Conservation (phyloP, 2,113 vertebrate genomes). For the Oreochromis tanganicae region DNA sequence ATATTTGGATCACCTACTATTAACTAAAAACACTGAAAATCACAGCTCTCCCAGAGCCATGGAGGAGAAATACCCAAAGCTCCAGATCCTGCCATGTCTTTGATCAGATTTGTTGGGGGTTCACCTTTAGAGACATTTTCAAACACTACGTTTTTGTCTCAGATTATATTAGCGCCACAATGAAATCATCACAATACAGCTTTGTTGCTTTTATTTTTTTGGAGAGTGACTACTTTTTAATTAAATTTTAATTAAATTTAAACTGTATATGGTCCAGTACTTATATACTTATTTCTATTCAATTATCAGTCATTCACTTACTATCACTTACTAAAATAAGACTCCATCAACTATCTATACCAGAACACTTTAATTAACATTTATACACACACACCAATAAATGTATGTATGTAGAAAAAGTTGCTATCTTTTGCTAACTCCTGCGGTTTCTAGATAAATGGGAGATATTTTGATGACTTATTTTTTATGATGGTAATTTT, state of each 20-base stretch:
- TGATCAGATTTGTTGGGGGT: too few species aligned
- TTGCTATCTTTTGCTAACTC: background rate
- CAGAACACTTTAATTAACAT: background rate
- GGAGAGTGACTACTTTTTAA: background rate
- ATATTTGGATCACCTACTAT: too few species aligned
- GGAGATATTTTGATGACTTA: fast-evolving
- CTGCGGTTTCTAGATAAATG: background rate
- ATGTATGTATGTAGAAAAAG: background rate
- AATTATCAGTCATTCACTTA: background rate
- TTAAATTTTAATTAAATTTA: fast-evolving
- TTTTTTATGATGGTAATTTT: background rate
- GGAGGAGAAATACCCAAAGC: too few species aligned
- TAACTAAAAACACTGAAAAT: too few species aligned
- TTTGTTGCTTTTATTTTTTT: background rate
- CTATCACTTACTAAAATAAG: background rate
- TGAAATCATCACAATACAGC: too few species aligned
- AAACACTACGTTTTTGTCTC: too few species aligned
- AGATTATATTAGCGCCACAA: too few species aligned
- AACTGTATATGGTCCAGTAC: background rate
- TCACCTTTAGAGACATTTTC: too few species aligned
- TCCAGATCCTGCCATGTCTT: too few species aligned
- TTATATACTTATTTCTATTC: background rate
- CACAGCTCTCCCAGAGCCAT: too few species aligned
- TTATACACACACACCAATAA: background rate
- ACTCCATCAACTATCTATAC: background rate